Conservation (phyloP, 2,797 vertebrate species). For the Cebuella pygmaea region DNA sequence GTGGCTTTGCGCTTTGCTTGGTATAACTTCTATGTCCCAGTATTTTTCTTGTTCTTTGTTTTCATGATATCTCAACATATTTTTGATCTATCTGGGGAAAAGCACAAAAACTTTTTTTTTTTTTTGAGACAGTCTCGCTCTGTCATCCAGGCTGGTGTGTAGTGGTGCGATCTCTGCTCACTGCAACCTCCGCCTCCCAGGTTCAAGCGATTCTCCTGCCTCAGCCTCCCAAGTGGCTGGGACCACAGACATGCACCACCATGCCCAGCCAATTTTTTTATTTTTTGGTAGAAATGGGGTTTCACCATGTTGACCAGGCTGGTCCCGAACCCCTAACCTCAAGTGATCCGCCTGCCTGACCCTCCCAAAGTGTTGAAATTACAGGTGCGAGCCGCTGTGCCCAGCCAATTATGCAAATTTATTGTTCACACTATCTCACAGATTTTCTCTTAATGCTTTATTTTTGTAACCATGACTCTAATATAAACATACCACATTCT, state of each 20-base stretch:
- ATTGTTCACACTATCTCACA: neutral
- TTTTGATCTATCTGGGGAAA: neutral
- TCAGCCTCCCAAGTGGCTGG: neutral
- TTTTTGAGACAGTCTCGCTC: neutral
- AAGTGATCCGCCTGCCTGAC: too few species aligned
- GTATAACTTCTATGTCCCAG: neutral
- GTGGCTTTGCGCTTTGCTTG: neutral
- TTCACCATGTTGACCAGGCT: too few species aligned
- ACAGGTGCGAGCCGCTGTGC: neutral
- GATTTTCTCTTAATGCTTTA: neutral
- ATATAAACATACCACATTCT: neutral
- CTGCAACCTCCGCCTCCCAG: neutral
- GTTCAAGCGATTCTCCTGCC: neutral
- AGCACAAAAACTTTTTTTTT: neutral
- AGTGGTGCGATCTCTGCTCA: neutral
- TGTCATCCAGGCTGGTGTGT: neutral
- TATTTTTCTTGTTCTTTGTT: neutral
- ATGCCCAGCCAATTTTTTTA: neutral
- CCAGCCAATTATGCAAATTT: neutral
- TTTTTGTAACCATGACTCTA: neutral
- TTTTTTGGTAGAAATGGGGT: too few species aligned
- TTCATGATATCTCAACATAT: neutral
- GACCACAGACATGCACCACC: neutral
- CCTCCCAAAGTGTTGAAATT: too few species aligned
- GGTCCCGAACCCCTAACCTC: too few species aligned